Evolutionary conservation across 2,888 invertebrate genomes (phyloP).

Genomic region (Drosophila anomelani): DNA sequence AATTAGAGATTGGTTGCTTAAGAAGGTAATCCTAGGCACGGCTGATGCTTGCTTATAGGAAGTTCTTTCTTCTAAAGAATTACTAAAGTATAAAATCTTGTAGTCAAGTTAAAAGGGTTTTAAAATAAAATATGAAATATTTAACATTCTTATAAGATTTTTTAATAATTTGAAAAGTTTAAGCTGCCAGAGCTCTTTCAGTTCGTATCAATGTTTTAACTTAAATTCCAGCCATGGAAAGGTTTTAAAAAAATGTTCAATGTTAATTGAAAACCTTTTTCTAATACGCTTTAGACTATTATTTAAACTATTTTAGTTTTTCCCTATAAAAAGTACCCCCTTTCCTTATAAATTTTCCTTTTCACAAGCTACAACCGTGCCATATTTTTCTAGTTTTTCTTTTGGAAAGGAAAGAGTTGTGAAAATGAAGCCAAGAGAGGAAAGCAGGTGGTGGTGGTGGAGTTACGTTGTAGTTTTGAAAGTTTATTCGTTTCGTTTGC

Average conservation of each 20-base stretch:
- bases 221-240: no score
- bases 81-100: background rate
- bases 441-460: conserved; percentile 4
- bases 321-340: background rate
- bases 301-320: background rate
- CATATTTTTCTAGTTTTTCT: background rate
- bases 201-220: no score
- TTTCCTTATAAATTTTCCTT: background rate
- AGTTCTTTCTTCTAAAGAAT: background rate
- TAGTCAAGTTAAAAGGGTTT: no score
- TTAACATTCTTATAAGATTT: no score
- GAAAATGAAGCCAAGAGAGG: conserved; percentile 18
- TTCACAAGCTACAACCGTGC: background rate
- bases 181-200: no score
- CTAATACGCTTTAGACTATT: no score
- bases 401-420: background rate
- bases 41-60: background rate
- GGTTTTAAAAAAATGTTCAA: no score
- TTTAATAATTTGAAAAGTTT: no score
- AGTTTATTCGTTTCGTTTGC: conserved; percentile 80
- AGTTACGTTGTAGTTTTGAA: conserved; percentile 58
- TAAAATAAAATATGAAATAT: no score
- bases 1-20: background rate
- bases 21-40: background rate
- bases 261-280: no score